Percentiles rank a stretch among this genome's conserved stretches.
These are phyloP conservation scores for Danio choprae DNA, from an alignment of 2,797 vertebrate genomes.

Conservation along the genomic window DNA sequence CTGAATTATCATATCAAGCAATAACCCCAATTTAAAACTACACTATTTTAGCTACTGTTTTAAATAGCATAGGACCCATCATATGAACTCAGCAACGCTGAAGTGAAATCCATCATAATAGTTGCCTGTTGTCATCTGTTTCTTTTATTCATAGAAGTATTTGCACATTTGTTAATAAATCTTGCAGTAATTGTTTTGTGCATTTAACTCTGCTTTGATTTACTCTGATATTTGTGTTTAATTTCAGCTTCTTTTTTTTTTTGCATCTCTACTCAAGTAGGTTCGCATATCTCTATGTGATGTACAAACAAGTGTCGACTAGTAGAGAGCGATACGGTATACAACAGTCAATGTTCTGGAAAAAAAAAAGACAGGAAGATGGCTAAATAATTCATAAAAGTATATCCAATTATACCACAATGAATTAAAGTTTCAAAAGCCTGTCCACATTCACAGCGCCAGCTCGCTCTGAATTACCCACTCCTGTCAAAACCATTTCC, in stretches of 20 bases:
- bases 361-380: conserved; percentile 60
- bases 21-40: not conserved
- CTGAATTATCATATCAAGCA: not conserved
- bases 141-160: not conserved
- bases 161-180: not conserved
- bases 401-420: conserved; percentile 66
- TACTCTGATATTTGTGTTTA: not conserved
- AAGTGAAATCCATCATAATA: not conserved
- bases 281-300: not conserved
- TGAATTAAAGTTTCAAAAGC: conserved; percentile 69
- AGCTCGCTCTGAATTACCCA: conserved; percentile 32
- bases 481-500: conserved; percentile 43
- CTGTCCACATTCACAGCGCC: conserved; percentile 57
- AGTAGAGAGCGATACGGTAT: conserved; percentile 48
- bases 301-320: not conserved
- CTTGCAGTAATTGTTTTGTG: no score
- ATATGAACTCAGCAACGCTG: not conserved
- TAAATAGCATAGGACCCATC: conserved; percentile 3
- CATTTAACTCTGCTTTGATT: no score
- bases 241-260: no score
- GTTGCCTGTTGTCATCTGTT: not conserved
- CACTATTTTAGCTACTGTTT: not conserved
- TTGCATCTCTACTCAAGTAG: conserved; percentile 18
- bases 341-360: conserved; percentile 64
- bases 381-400: conserved; percentile 74